Evolutionary conservation across 2,888 invertebrate genomes (phyloP).

Genomic region (Caenorhabditis becei): DNA sequence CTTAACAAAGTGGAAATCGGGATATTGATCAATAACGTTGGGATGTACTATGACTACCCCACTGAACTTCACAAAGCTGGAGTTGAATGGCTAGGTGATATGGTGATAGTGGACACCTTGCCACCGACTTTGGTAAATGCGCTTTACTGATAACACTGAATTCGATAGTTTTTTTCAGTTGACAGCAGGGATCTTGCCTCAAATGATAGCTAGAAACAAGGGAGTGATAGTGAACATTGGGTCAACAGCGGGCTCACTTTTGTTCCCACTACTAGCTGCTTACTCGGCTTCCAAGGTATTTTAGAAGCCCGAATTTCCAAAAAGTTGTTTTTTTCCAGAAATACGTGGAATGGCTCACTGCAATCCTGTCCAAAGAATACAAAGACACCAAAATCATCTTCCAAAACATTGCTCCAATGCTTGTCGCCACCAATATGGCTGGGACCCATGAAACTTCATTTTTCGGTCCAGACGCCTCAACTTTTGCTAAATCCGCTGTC

Average conservation of each 20-base stretch:
- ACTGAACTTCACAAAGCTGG: conserved; percentile 83
- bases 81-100: conserved; percentile 78
- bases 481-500: conserved; percentile 70
- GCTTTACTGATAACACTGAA: no score
- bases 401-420: conserved; percentile 75
- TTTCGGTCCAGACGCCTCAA: conserved; percentile 67
- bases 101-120: conserved; percentile 89
- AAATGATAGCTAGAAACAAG: conserved; percentile 88
- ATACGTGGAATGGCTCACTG: conserved; percentile 77
- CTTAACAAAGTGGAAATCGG: conserved; percentile 76
- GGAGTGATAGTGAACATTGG: conserved; percentile 94
- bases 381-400: conserved; percentile 81
- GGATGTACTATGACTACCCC: conserved; percentile 90
- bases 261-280: conserved; percentile 83
- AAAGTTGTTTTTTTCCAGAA: conserved; percentile 80
- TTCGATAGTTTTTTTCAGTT: conserved; percentile 83
- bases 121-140: conserved; percentile 83
- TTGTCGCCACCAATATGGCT: conserved; percentile 78
- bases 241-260: conserved; percentile 87
- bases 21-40: conserved; percentile 90
- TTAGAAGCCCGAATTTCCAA: no score
- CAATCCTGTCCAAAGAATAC: conserved; percentile 82
- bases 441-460: conserved; percentile 69
- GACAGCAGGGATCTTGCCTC: conserved; percentile 91
- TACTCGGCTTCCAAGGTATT: conserved; percentile 91